Percentiles rank a stretch among this genome's conserved stretches.
Evolutionary conservation across 2,797 vertebrate species (phyloP).

Genomic region (Pterois miles): DNA sequence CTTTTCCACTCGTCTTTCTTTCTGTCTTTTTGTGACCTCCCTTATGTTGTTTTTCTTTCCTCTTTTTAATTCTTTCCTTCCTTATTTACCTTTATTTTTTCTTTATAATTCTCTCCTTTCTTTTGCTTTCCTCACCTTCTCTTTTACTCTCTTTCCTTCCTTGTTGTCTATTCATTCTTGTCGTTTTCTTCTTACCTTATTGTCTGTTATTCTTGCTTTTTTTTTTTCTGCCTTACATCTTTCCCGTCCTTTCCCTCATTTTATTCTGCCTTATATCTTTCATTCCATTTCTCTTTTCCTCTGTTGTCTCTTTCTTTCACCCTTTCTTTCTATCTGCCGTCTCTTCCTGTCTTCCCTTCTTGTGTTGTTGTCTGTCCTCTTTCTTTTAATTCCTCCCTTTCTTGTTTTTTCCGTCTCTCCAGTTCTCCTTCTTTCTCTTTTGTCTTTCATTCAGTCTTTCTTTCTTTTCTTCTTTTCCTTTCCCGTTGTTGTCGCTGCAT

Average conservation of each 20-base stretch:
- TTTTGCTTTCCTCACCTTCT: not conserved
- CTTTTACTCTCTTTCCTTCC: not conserved
- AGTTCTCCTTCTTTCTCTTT: not conserved
- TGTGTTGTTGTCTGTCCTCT: not conserved
- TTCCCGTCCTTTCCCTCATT: too few relatives aligned
- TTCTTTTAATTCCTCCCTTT: not conserved
- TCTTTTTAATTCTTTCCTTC: not conserved
- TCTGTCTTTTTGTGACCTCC: too few relatives aligned
- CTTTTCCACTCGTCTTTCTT: not conserved
- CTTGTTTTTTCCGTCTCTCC: not conserved
- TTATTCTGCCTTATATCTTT: too few relatives aligned
- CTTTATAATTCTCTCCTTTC: too few relatives aligned
- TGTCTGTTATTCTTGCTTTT: too few relatives aligned
- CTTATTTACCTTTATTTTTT: not conserved
- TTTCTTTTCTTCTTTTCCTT: fast-evolving
- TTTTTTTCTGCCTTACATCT: too few relatives aligned
- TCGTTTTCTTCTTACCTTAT: not conserved
- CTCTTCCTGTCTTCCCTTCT: not conserved
- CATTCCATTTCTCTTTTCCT: not conserved
- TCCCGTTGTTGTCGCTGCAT: not conserved
- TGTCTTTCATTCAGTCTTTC: not conserved
- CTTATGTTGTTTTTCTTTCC: not conserved
- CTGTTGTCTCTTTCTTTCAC: not conserved
- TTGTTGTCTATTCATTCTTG: not conserved
- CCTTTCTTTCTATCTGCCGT: not conserved